Base-by-base conservation (phyloP, 2,888 invertebrate genomes). In the Ametastegia equiseti region DNA sequence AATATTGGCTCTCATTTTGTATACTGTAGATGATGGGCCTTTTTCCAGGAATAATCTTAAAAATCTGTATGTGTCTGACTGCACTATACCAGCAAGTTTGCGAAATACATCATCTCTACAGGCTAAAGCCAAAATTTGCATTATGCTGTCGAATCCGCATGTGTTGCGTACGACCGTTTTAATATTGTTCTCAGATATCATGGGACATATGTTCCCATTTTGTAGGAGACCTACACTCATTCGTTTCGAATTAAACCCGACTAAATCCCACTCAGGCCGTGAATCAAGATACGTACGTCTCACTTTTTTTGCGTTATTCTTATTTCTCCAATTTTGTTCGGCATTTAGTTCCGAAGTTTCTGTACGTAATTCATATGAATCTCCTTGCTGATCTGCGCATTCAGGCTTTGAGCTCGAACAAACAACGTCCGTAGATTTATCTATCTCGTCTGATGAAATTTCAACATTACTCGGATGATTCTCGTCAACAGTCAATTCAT, bases 301-400 rank as follows among this genome's bases (percentile, higher is more conserved):
- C 30, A 33, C 33, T 15, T 73, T 73, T 47, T 50, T 50, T 30
- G 50, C 27, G n/a, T 50, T 39, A 50, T 73, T 73, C 33, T 73
- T 73, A 50, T 73, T 73, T n/a, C 33, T 73, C 73, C 73, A 73
- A 73, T 73, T 73, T 47, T 47, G 50, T 73, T 73, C 47, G 39
- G 30, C 33, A 73, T 73, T 73, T 7, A 73, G 39, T 73, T 73
- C 73, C 27, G 73, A 73, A 50, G 36, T 27, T 47, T 30, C 50
- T 50, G 73, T 73, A 30, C 23, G 7, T 69, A 69, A 39, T 42
- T 69, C 69, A 69, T 23, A 69, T 3, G 19, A 42, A 39, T 69
- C 39, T 45, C 2, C 13, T 42, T 27, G 69, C 15, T 19, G 69
- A 15, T 69, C 13, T 4, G 42, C 23, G 39, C 39, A 67, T 39